Conservation (phyloP, 2,888 invertebrate species). For the Cheilosia urbana region DNA sequence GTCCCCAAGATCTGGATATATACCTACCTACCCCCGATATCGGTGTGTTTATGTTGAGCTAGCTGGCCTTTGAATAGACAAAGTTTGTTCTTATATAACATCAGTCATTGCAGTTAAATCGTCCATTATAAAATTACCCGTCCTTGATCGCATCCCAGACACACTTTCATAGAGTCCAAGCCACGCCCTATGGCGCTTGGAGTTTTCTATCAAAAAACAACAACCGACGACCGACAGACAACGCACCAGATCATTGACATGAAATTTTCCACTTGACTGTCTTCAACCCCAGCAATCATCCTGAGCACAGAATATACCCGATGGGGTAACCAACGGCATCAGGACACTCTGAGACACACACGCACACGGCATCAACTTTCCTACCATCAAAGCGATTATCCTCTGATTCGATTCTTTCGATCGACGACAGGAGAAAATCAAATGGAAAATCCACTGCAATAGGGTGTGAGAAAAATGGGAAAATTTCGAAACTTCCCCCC, state of each 20-base stretch:
- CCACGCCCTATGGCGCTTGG: conserved; percentile 27
- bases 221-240: background rate
- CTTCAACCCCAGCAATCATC: conserved; percentile 7
- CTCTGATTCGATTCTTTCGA: conserved; percentile 58
- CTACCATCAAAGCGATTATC: conserved; percentile 60
- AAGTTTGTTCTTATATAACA: conserved; percentile 64
- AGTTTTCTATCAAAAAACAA: conserved; percentile 21
- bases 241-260: conserved; percentile 60
- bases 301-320: background rate
- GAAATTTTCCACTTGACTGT: conserved; percentile 63
- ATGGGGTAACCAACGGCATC: background rate
- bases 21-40: too few relatives aligned
- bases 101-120: conserved; percentile 65
- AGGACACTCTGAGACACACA: background rate
- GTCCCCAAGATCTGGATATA: conserved; percentile 18
- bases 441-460: conserved; percentile 53
- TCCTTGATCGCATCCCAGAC: conserved; percentile 52
- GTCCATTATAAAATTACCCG: conserved; percentile 59
- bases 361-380: conserved; percentile 32
- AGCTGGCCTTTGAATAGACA: conserved; percentile 9
- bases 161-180: conserved; percentile 21
- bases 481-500: background rate
- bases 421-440: conserved; percentile 62
- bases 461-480: conserved; percentile 20
- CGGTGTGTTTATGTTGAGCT: background rate